Percentiles rank a stretch among this genome's conserved stretches.
These are phyloP conservation scores for Phycodurus eques DNA, from an alignment of 2,113 vertebrate genomes.

Conservation along the genomic window DNA sequence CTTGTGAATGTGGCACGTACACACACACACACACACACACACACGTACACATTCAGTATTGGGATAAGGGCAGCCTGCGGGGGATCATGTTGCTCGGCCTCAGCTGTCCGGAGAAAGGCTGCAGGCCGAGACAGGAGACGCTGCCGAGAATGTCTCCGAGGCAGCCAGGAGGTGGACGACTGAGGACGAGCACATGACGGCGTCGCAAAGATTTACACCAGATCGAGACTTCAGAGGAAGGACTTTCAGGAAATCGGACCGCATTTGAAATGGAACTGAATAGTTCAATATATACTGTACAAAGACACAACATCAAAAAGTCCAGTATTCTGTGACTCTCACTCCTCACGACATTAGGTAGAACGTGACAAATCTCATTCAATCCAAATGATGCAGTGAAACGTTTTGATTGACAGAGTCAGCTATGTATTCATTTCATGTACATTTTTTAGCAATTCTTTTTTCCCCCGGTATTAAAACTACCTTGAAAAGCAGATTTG, in stretches of 20 bases:
- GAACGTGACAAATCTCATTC: not conserved
- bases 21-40: slow-evolving; percentile 30
- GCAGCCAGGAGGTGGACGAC: slow-evolving; percentile 10
- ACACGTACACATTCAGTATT: slow-evolving; percentile 29
- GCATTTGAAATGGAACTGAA: not conserved
- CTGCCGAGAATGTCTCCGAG: slow-evolving; percentile 64
- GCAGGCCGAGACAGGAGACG: slow-evolving; percentile 60
- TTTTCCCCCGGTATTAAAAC: not conserved
- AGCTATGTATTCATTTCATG: not conserved
- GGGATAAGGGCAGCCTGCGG: slow-evolving; percentile 18
- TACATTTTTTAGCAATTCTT: not conserved
- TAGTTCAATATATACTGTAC: not conserved
- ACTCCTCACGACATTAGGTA: not conserved
- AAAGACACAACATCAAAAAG: not conserved
- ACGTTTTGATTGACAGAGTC: not conserved
- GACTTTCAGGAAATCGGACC: not conserved
- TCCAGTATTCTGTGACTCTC: not conserved
- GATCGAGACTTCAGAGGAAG: not conserved
- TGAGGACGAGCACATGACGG: not conserved
- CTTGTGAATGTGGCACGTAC: slow-evolving; percentile 47
- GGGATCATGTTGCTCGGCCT: slow-evolving; percentile 60
- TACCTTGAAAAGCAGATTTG: not conserved
- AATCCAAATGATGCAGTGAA: not conserved
- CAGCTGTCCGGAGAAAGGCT: slow-evolving; percentile 67
- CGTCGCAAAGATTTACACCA: slow-evolving; percentile 12